Conservation (phyloP, 2,113 vertebrate species). For the Tyrannus savana region DNA sequence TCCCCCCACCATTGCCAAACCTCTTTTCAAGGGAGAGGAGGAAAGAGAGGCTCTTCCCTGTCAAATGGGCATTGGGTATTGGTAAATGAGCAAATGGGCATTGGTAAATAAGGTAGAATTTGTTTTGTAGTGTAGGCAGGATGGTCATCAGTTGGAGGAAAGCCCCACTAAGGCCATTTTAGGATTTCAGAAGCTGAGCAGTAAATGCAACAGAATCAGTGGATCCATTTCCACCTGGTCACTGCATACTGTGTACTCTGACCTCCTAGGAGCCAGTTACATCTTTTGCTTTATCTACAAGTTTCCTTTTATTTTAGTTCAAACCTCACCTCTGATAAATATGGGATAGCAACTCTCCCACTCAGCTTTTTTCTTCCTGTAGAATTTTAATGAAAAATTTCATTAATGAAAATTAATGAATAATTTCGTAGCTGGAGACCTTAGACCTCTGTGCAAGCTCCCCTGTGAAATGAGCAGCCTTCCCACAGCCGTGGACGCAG, state of each 20-base stretch:
- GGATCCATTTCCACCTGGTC: background rate
- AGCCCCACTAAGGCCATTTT: background rate
- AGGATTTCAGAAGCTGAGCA: background rate
- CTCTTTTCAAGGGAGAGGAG: background rate
- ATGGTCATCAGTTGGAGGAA: background rate
- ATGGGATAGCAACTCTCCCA: background rate
- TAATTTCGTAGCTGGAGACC: background rate
- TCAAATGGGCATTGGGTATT: rapidly evolving
- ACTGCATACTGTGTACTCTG: rapidly evolving
- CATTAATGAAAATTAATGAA: background rate
- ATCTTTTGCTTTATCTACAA: background rate
- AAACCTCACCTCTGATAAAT: background rate
- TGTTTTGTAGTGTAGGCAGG: background rate
- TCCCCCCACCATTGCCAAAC: background rate
- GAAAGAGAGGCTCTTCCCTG: background rate
- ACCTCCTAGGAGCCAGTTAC: background rate
- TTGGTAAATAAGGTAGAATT: background rate
- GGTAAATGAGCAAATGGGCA: background rate
- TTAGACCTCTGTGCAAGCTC: background rate
- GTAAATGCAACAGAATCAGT: background rate
- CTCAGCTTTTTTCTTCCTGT: background rate
- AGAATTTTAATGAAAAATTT: background rate
- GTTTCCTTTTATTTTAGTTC: background rate
- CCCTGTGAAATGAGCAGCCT: background rate
- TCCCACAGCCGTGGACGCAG: background rate